Evolutionary conservation across 2,797 vertebrate species (phyloP).

Genomic region (Sandelia bainsii): DNA sequence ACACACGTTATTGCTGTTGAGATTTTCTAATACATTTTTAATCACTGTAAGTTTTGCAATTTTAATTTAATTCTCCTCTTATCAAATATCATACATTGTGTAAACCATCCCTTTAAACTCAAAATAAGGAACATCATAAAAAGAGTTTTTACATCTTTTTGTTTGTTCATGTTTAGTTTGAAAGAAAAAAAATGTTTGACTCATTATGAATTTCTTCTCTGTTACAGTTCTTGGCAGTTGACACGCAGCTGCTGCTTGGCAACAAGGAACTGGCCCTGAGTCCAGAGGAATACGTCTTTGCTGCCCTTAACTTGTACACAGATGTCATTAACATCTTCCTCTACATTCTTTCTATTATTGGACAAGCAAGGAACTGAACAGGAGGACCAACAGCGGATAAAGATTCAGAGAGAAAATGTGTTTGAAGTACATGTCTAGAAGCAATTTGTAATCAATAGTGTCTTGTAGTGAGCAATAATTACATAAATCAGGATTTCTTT

Average conservation of each 20-base stretch:
- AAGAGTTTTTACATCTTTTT: too few relatives aligned
- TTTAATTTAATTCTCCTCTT: too few relatives aligned
- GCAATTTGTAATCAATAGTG: constrained; percentile 15
- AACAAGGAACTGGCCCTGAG: constrained; percentile 93
- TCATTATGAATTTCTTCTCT: constrained; percentile 13
- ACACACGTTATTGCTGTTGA: too few relatives aligned
- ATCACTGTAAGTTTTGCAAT: too few relatives aligned
- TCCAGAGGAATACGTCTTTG: constrained; percentile 93
- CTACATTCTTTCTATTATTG: constrained; percentile 89
- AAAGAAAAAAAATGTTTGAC: too few relatives aligned
- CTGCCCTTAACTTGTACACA: constrained; percentile 92
- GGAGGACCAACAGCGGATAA: background rate
- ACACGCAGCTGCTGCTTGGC: constrained; percentile 93
- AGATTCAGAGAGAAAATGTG: background rate
- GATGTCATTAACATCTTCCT: constrained; percentile 95
- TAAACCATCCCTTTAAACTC: background rate
- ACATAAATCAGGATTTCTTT: constrained; percentile 30
- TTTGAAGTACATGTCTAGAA: constrained; percentile 19
- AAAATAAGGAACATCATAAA: background rate
- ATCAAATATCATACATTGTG: background rate
- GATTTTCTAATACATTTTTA: too few relatives aligned
- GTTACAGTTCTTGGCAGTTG: constrained; percentile 91
- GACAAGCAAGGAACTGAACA: constrained; percentile 69
- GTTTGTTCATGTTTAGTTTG: too few relatives aligned
- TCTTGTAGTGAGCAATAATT: constrained; percentile 40